These are phyloP conservation scores for Gambusia yucatana DNA, from an alignment of 2,797 vertebrate genomes.

Conservation along the genomic window DNA sequence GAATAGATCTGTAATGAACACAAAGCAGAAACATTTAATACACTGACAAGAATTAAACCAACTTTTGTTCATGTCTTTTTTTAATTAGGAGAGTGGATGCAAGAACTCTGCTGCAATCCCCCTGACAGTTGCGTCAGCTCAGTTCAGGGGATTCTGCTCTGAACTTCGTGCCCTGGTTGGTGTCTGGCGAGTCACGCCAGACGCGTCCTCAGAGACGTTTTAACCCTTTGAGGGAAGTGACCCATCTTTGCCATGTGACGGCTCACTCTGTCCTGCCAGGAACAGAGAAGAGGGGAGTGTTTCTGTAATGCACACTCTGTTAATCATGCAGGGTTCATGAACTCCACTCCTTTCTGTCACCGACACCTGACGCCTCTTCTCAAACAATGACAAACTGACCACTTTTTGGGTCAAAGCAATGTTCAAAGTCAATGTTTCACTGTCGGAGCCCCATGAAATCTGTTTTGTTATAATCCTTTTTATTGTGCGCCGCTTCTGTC, in stretches of 20 bases:
- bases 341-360: conserved; percentile 11
- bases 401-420: background rate
- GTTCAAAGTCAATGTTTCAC: background rate
- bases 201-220: conserved; percentile 10
- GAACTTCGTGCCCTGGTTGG: conserved; percentile 13
- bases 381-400: background rate
- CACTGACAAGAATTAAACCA: background rate
- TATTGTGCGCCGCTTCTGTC: background rate
- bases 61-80: background rate
- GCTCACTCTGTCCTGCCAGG: background rate
- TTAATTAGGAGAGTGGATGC: background rate
- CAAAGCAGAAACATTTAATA: conserved; percentile 6
- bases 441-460: background rate
- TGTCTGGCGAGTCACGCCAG: conserved; percentile 18
- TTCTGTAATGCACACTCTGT: conserved; percentile 11
- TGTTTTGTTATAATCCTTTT: background rate
- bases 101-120: conserved; percentile 11
- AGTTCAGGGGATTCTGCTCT: background rate
- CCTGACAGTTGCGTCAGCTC: background rate
- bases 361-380: conserved; percentile 4
- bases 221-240: conserved; percentile 21
- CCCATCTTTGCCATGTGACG: conserved; percentile 23
- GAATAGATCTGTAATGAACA: conserved; percentile 88
- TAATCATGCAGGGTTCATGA: background rate
- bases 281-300: background rate